Base-by-base conservation (phyloP, 2,797 vertebrate genomes). In the Tiaroga cobitis region DNA sequence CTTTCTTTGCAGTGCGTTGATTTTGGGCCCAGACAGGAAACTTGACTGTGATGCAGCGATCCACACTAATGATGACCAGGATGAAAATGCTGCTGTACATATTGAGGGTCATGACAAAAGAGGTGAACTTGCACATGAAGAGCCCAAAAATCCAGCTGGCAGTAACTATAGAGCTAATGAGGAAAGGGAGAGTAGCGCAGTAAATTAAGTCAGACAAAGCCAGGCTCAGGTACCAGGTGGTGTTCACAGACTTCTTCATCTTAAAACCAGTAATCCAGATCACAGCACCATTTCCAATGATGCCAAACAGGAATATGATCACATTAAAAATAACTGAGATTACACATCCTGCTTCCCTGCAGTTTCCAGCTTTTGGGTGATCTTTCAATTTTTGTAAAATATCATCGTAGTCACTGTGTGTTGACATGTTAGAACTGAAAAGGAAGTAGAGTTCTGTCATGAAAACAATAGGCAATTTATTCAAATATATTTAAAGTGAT, bases 71-170 rank as follows among this genome's bases (percentile, higher is more conserved):
- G 89, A 95, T 82, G 6, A 96, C 96, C 80, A 99, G 94, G 85
- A 99, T 93, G 85, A 98, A 96, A 89, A 99, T 96, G 2, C 98
- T 99, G 91, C 97, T 97, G 93, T 97, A 98, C 97, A 99, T 97
- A 92, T 99, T 99, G 89, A 97, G 92, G 86, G 95, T 95, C 93
- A 98, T 94, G 5, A 97, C 85, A 5, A 94, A 96, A 24, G 94
- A 93, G 82, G 89, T 93, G 15, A 98, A 86, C 88, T 98, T 98
- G 94, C 98, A 99, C 96, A 98, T 93, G 88, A 93, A 93, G 0
- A 34, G 88, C 3, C 97, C 97, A 0, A 99, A 98, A 18, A 95
- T 80, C 98, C 97, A 99, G 34, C 95, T 87, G 10, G 94, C 92
- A 86, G 95, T 94, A 21, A 89, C 95, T 0, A 85, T 91, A 49